Conservation (phyloP, 2,113 vertebrate genomes). For the Percina caprodes region DNA sequence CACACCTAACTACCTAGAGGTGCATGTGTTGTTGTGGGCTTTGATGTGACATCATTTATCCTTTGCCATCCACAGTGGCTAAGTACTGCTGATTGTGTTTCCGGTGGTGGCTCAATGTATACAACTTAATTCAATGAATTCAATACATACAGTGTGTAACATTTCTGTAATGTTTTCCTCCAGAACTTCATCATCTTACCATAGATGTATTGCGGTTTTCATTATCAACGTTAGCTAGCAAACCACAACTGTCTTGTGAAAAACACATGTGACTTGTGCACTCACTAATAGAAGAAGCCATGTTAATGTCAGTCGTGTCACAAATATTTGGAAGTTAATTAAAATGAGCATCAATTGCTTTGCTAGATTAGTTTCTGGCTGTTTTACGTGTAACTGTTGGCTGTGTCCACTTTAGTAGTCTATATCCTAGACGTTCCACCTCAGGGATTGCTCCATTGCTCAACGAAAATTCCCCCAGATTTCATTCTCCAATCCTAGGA, state of each 20-base stretch:
- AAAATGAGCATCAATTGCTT: background rate
- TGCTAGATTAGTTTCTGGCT: background rate
- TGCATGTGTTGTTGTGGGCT: constrained; percentile 9
- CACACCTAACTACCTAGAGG: constrained; percentile 37
- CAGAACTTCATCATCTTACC: too few relatives aligned
- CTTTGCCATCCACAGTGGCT: background rate
- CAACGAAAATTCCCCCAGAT: too few relatives aligned
- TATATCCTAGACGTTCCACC: too few relatives aligned
- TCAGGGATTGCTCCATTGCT: too few relatives aligned
- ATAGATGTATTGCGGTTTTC: too few relatives aligned
- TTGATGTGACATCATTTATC: constrained; percentile 30
- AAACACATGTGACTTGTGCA: background rate
- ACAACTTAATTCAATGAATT: background rate
- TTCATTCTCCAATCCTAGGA: too few relatives aligned
- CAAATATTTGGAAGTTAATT: background rate
- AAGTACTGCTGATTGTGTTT: background rate
- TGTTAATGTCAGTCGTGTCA: background rate
- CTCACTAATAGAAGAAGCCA: background rate
- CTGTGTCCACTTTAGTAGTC: background rate
- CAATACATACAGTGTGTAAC: background rate
- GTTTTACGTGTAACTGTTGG: background rate
- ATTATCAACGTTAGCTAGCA: background rate
- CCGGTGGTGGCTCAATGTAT: background rate
- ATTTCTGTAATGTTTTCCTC: too few relatives aligned
- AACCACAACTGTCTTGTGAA: background rate